Percentiles rank a stretch among this genome's conserved stretches.
phyloP scores from a whole-genome alignment of 2,888 invertebrate genomes.

The Perizoma affinitatum region DNA sequence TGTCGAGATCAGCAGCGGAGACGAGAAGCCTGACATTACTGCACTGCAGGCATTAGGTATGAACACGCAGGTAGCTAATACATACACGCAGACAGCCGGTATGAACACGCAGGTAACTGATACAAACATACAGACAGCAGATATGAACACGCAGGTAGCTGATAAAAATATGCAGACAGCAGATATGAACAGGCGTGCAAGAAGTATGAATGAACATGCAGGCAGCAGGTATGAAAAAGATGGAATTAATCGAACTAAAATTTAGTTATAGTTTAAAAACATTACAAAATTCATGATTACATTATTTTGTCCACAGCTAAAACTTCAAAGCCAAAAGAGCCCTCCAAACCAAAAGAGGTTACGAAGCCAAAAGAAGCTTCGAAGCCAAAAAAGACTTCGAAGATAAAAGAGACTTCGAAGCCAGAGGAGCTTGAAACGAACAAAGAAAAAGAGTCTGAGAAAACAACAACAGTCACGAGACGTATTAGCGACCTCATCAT shows the following conservation, averaged over 20 bases:
- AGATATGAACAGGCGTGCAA: neutral
- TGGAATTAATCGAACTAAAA: neutral
- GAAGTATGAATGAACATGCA: neutral
- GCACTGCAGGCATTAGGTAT: constrained; percentile 7
- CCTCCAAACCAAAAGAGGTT: neutral
- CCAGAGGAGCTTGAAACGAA: constrained; percentile 7
- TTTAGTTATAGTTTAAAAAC: neutral
- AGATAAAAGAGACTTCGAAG: constrained; percentile 1
- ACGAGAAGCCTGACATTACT: constrained; percentile 62
- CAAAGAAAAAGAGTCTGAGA: constrained; percentile 17
- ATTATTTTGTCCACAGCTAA: constrained; percentile 42
- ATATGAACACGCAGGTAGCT: neutral
- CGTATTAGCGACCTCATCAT: constrained; percentile 62
- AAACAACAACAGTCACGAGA: constrained; percentile 53
- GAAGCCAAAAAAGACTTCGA: constrained; percentile 7
- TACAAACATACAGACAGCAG: neutral
- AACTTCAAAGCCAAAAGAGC: constrained; percentile 25
- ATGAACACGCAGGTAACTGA: neutral
- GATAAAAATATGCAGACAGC: constrained; percentile 1
- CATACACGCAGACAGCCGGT: constrained; percentile 4
- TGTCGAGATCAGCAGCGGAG: constrained; percentile 76
- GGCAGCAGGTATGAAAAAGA: constrained; percentile 1
- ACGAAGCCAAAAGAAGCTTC: constrained; percentile 2
- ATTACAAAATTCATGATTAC: neutral
- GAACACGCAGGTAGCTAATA: neutral